Conservation (phyloP, 1,140 invertebrate genomes). For the Coelopa frigida region DNA sequence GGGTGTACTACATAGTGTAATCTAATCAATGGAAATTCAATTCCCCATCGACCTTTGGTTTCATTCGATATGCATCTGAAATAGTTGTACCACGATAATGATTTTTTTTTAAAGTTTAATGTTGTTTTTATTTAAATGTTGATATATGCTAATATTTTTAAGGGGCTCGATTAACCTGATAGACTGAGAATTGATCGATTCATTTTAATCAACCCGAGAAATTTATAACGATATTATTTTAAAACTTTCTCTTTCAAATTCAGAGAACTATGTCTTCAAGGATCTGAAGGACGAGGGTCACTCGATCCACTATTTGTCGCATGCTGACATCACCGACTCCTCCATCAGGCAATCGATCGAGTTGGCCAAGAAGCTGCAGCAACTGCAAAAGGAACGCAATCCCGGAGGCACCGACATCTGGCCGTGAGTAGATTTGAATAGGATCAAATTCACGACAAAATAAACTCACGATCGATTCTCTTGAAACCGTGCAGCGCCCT, state of each 20-base stretch:
- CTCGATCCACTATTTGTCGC: slow-evolving; percentile 22
- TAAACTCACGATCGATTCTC: too few species aligned
- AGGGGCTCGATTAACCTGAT: too few species aligned
- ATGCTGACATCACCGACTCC: slow-evolving; percentile 27
- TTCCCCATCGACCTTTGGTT: too few species aligned
- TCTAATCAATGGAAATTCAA: too few species aligned
- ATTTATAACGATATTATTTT: not conserved
- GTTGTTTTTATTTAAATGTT: too few species aligned
- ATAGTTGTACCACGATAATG: too few species aligned
- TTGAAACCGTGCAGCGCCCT: slow-evolving; percentile 16
- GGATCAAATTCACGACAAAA: not conserved
- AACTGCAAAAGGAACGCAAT: slow-evolving; percentile 58
- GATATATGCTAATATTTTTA: too few species aligned
- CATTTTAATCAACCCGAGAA: too few species aligned
- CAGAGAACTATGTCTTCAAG: slow-evolving; percentile 7
- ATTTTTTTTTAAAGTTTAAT: too few species aligned
- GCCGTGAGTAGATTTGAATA: slow-evolving; percentile 41
- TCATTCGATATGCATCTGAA: too few species aligned
- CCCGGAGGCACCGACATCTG: slow-evolving; percentile 60
- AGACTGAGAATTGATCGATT: too few species aligned
- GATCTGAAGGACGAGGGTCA: slow-evolving; percentile 1
- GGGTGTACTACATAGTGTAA: too few species aligned
- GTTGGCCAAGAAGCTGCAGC: slow-evolving; percentile 66
- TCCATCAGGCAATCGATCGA: slow-evolving; percentile 57
- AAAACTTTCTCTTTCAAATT: not conserved